Evolutionary conservation across 2,797 vertebrate genomes (phyloP), one percentile per base, ranked within the genome.

Genomic region (Lacerta bilineata): DNA sequence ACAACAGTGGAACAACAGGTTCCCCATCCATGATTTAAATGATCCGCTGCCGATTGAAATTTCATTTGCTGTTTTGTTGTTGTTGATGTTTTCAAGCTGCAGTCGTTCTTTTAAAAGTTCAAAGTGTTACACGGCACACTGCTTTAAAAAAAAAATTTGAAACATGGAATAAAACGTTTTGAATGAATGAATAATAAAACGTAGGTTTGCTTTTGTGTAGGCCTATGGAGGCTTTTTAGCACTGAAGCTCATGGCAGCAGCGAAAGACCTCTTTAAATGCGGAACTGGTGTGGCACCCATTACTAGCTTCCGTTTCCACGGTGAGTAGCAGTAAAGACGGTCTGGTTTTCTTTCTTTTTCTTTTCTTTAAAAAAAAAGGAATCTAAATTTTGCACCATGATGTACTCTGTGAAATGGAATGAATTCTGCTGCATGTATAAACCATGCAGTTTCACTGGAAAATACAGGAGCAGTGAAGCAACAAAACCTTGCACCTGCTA

Each of bases 201-300:
- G 29, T 27, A 9, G 61, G 50, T 41, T 79, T 50, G 33, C 72
- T 74, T 46, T n/a, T 55, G 50, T 74, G 39, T 93, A 98, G 98
- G 97, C 95, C 39, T 98, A 98, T 88, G 98, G 98, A 15, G 98
- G 97, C 72, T 98, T 98, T 96, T 94, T 98, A 92, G 94, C 97
- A 41, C 96, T 98, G 50, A 98, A 98, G 94, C 97, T 98, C 96
- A 93, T 98, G 84, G 96, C 97, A 13, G 92, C 96, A 59, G 96
- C 96, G 82, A 96, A 98, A 72, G 96, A 96, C 55, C 93, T 97
- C 78, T 98, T 98, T 91, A 97, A 95, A 29, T 98, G 98, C 87
- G 94, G 97, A 0, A 97, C 95, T 0, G 95, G 96, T 4, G 94
- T 96, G 87, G 97, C 98, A 27, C 98, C 98, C 1, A 96, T 98